A percentile compares a stretch with the other conserved stretches of the same genome.
These are phyloP conservation scores for Cavia porcellus DNA, from an alignment of 2,113 vertebrate genomes.

Conservation along the genomic window DNA sequence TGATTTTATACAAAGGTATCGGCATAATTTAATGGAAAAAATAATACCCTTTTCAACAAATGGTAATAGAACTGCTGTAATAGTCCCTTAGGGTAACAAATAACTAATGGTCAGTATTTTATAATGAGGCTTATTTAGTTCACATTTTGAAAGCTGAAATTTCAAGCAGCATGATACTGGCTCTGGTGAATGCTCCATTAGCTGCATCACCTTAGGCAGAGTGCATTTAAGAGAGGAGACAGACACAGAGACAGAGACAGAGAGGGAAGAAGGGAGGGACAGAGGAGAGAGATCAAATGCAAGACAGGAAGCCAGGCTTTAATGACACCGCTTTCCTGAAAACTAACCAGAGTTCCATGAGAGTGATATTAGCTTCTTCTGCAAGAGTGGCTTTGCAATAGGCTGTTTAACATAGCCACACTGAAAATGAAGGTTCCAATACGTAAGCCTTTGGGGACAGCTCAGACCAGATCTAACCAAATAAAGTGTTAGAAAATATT, in stretches of 20 bases:
- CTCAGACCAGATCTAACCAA: background rate
- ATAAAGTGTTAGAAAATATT: background rate
- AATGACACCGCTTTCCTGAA: background rate
- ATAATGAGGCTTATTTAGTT: background rate
- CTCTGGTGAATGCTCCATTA: background rate
- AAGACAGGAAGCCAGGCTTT: too few species aligned
- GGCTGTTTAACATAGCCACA: background rate
- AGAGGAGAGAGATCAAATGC: background rate
- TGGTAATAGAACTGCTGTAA: background rate
- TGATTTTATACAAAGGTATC: slow-evolving; percentile 21
- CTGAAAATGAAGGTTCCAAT: background rate
- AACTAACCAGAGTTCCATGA: background rate
- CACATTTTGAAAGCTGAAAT: background rate
- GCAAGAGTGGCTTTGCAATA: background rate
- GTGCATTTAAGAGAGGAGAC: background rate
- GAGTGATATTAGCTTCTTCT: background rate
- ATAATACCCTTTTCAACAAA: background rate
- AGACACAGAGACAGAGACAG: background rate
- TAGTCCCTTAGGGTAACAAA: background rate
- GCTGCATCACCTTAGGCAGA: background rate
- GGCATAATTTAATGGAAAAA: background rate
- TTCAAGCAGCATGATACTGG: background rate
- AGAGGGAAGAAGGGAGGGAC: too few species aligned
- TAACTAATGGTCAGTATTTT: background rate
- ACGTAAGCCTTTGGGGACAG: background rate